These are phyloP conservation scores for Alviniconcha strummeri DNA, from an alignment of 2,888 invertebrate species.

Conservation along the genomic window DNA sequence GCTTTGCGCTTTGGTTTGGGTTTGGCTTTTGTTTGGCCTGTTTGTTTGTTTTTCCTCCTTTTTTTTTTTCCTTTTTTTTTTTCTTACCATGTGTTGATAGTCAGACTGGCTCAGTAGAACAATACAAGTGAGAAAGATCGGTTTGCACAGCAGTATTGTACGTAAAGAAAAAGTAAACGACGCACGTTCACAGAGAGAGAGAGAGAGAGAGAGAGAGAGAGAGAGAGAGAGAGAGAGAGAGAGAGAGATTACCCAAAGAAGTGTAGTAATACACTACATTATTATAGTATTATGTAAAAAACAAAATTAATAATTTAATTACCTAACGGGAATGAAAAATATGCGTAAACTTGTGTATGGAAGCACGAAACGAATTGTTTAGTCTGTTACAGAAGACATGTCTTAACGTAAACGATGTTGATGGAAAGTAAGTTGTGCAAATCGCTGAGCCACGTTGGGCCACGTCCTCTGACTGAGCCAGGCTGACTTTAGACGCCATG, in stretches of 20 bases:
- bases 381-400: no score
- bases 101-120: neutral
- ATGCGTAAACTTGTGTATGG: no score
- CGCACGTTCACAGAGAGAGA: neutral
- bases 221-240: slow-evolving; percentile 3
- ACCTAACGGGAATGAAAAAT: no score
- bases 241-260: neutral
- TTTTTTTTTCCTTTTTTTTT: neutral
- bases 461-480: no score
- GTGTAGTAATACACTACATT: neutral
- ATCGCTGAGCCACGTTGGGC: no score
- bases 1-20: slow-evolving; percentile 1
- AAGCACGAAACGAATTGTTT: no score
- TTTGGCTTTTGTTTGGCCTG: slow-evolving; percentile 14
- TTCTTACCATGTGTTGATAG: neutral
- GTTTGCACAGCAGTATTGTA: neutral
- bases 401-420: no score
- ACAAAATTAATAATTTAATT: no score
- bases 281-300: no score
- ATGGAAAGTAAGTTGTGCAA: no score
- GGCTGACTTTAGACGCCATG: no score
- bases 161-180: no score
- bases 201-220: neutral
- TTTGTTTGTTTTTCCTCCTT: neutral
- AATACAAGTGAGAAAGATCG: neutral